Evolutionary conservation across 1,140 invertebrate species (phyloP), one percentile per base, ranked within the genome.

Genomic region (Mycetomoellerius zeteki): DNA sequence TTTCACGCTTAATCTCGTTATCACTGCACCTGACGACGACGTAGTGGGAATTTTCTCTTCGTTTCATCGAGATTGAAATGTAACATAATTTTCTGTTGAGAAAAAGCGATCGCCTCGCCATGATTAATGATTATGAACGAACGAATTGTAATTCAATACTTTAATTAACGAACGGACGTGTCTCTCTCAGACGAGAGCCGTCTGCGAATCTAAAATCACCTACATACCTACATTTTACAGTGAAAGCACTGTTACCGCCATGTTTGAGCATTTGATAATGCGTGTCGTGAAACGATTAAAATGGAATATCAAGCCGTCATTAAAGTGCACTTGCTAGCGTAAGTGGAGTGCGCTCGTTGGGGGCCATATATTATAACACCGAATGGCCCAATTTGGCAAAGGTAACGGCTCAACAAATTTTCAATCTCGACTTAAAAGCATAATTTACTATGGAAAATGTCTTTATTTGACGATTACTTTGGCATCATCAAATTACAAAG

Each of bases 171-270:
- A 7, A 47, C 24, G n/a, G 33, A 75, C 8, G 14, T 75, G 54
- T 84, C 24, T 84, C 37, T 21, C 69, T 33, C 27, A 14, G 37
- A 84, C 3, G 37, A 33, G 8, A 43, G 27, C 33, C 54, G 67
- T 80, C 52, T 37, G 71, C 67, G n/a, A 37, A 50, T 50, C 24
- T 75, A 76, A 88, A 71, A 87, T 90, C 80, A 87, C 76, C 85
- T 43, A 89, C 58, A 89, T 89, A 89, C 72, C 78, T 90, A 88
- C 50, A 85, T 90, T 87, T 37, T 24, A 12, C 65, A 60, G 82
- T 67, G 73, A 88, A 88, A 65, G 37, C 47, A 77, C 10, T 67
- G 72, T 77, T 77, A 54, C 47, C 50, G 21, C 33, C 56, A 24
- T 69, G 37, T 75, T 73, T 50, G 47, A 65, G 73, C 82, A 43